These are phyloP conservation scores for Beris morrisii DNA, from an alignment of 2,888 invertebrate genomes.

Conservation along the genomic window DNA sequence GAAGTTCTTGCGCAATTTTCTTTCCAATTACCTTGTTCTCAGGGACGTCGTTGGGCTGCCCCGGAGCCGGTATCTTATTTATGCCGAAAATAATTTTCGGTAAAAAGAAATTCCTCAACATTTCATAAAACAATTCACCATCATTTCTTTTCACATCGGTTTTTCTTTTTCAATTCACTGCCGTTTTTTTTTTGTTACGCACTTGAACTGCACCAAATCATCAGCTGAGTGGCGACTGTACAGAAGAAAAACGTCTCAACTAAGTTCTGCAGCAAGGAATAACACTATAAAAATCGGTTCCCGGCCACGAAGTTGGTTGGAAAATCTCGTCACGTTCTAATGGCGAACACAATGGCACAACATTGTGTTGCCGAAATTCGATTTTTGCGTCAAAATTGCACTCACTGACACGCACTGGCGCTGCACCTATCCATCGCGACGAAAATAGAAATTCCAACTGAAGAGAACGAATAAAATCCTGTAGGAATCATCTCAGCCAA, in stretches of 20 bases:
- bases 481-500: slow-evolving; percentile 19
- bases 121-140: neutral
- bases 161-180: neutral
- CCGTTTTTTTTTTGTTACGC: neutral
- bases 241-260: slow-evolving; percentile 1
- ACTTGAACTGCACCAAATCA: slow-evolving; percentile 13
- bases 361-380: neutral
- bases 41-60: too few species aligned
- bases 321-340: neutral
- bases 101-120: slow-evolving; percentile 20
- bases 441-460: slow-evolving; percentile 34
- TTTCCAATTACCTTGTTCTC: too few species aligned
- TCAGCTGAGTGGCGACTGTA: neutral
- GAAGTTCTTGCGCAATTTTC: too few species aligned
- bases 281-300: neutral
- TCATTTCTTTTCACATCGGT: slow-evolving; percentile 12
- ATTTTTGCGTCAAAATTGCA: slow-evolving; percentile 14
- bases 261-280: too few species aligned
- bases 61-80: neutral
- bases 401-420: slow-evolving; percentile 3
- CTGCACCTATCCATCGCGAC: slow-evolving; percentile 25
- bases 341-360: slow-evolving; percentile 2
- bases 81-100: slow-evolving; percentile 23
- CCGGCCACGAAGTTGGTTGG: neutral
- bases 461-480: slow-evolving; percentile 20